Evolutionary conservation across 2,113 vertebrate species (phyloP).

Genomic region (Polypterus bichir): DNA sequence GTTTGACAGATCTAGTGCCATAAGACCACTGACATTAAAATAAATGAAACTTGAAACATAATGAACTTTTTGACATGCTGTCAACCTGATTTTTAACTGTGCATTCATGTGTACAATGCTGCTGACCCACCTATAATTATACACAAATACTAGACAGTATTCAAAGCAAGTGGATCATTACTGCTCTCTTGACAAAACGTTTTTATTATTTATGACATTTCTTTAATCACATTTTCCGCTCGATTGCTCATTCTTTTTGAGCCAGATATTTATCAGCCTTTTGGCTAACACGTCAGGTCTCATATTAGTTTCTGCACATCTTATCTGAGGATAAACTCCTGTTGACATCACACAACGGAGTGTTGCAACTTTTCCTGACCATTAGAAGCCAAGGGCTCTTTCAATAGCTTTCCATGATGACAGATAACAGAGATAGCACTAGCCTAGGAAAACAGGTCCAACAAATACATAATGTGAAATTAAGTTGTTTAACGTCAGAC

Average conservation of each 20-base stretch:
- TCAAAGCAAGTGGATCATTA: too few relatives aligned
- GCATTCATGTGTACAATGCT: too few relatives aligned
- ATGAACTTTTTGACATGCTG: too few relatives aligned
- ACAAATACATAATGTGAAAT: too few relatives aligned
- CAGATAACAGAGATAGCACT: slow-evolving; percentile 8
- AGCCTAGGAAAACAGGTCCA: background rate
- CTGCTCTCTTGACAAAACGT: slow-evolving; percentile 19
- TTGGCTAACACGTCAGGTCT: slow-evolving; percentile 15
- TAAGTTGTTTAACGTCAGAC: too few relatives aligned
- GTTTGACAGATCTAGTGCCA: too few relatives aligned
- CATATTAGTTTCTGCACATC: slow-evolving; percentile 28
- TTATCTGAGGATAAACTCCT: slow-evolving; percentile 32
- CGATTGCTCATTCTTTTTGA: slow-evolving; percentile 29
- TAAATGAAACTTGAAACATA: too few relatives aligned
- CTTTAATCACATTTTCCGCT: slow-evolving; percentile 42
- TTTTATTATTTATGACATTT: slow-evolving; percentile 29
- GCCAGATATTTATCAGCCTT: slow-evolving; percentile 31
- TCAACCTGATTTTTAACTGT: too few relatives aligned
- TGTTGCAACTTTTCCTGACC: slow-evolving; percentile 7
- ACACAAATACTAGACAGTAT: too few relatives aligned
- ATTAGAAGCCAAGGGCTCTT: slow-evolving; percentile 13
- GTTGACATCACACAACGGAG: slow-evolving; percentile 22
- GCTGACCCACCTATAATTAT: too few relatives aligned
- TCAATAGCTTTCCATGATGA: slow-evolving; percentile 3
- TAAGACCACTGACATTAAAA: too few relatives aligned